Base-by-base conservation (phyloP, 2,888 invertebrate species). In the Mythimna lalbum region DNA sequence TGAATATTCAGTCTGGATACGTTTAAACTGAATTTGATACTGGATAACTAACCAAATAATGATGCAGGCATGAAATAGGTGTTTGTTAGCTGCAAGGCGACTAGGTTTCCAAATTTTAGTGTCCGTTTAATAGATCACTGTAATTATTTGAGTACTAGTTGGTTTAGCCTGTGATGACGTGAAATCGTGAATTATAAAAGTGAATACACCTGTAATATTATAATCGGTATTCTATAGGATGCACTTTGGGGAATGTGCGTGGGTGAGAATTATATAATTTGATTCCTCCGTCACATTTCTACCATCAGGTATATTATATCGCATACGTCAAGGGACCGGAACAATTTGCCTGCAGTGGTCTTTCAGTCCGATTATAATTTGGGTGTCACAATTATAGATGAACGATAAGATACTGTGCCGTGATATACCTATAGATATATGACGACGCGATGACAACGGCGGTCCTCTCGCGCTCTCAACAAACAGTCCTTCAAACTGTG, bases 1-100 rank as follows among this genome's bases (percentile, higher is more conserved):
- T 55, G 80, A 79, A 68, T 65, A 73, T 79, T 57, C 64, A 62
- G 12, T 0, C 10, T n/a, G 19, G n/a, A 10, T 31, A n/a, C 39
- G 10, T 63, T 49, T 43, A n/a, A 56, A 27, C 59, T 36, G 53
- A 55, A 31, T 47, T 52, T 36, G 39, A 52, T 23, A 21, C 33
- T 47, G 33, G 33, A 52, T 52, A 36, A 43, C 19, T 21, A 50
- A 50, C 7, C 33, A 67, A 21, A 21, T 31, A n/a, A 36, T 56
- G 1, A 36, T 43, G 39, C 9, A 1, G 10, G 17, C 68, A 27
- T 12, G 9, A 49, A 49, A 56, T 49, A 14, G 2, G 27, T 21
- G 31, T 2, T 47, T 12, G 12, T 59, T 49, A 4, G 7, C 9
- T 52, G 4, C 52, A 1, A 52, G 43, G 4, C 33, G 17, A 27